Conservation (phyloP, 2,888 invertebrate genomes). For the Epistrophella euchroma region DNA sequence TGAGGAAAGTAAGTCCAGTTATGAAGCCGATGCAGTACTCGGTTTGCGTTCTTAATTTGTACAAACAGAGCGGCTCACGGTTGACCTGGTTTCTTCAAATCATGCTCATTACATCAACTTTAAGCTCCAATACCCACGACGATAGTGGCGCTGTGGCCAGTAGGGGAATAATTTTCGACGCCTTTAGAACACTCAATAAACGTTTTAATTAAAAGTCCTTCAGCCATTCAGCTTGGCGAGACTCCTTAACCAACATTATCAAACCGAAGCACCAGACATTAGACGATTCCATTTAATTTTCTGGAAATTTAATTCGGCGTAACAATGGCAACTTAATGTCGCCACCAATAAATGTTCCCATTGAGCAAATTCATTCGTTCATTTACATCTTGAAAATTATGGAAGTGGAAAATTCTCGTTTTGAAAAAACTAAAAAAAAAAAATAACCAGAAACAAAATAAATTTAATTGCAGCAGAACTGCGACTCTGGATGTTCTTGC, state of each 20-base stretch:
- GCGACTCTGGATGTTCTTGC: neutral
- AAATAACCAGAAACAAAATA: slow-evolving; percentile 30
- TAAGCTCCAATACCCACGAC: slow-evolving; percentile 4
- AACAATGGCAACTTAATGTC: slow-evolving; percentile 70
- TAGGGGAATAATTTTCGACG: slow-evolving; percentile 46
- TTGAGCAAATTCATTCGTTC: slow-evolving; percentile 63
- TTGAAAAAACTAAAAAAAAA: neutral
- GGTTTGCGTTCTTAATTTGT: slow-evolving; percentile 5
- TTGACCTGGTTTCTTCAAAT: slow-evolving; percentile 56
- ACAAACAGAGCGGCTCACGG: slow-evolving; percentile 13
- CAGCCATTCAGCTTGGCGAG: slow-evolving; percentile 35
- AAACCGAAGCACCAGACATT: slow-evolving; percentile 17
- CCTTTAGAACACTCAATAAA: slow-evolving; percentile 46
- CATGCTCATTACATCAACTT: slow-evolving; percentile 54
- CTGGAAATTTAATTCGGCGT: slow-evolving; percentile 69
- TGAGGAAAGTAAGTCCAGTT: slow-evolving; percentile 1
- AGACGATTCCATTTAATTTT: slow-evolving; percentile 67
- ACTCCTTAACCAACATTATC: slow-evolving; percentile 31
- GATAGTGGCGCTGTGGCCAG: neutral
- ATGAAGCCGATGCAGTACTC: neutral
- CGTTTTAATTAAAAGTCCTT: slow-evolving; percentile 70
- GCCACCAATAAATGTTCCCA: slow-evolving; percentile 66
- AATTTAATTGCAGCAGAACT: slow-evolving; percentile 27
- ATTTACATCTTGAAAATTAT: slow-evolving; percentile 67
- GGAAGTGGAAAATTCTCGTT: slow-evolving; percentile 38